These are phyloP conservation scores for Drosophila nigromelanica DNA, from an alignment of 1,140 invertebrate genomes.

Conservation along the genomic window DNA sequence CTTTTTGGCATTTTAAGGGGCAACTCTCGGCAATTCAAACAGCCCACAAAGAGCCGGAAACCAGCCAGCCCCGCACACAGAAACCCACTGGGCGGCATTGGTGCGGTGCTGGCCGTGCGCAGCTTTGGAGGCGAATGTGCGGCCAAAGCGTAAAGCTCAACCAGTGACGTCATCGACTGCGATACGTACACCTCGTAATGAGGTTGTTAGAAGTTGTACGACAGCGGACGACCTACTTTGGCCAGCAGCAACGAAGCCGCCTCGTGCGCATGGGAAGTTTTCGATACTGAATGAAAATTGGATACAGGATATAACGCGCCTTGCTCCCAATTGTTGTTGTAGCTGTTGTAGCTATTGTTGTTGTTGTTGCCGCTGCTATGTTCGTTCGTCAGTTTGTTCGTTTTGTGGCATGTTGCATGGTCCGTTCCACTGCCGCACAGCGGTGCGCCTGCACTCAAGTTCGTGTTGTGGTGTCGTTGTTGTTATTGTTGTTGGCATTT, in stretches of 20 bases:
- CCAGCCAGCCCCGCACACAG: not conserved
- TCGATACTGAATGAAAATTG: conserved; percentile 78
- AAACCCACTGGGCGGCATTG: not conserved
- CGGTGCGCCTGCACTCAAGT: conserved; percentile 50
- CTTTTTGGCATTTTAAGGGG: conserved; percentile 18
- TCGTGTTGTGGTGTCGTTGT: conserved; percentile 34
- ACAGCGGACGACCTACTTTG: conserved; percentile 71
- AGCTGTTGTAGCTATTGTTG: conserved; percentile 12
- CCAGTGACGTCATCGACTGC: conserved; percentile 75
- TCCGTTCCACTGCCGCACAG: conserved; percentile 36
- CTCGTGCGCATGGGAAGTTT: conserved; percentile 55
- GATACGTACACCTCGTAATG: conserved; percentile 61
- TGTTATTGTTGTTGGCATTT: not conserved
- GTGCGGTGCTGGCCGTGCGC: conserved; percentile 40
- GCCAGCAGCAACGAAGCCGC: conserved; percentile 11
- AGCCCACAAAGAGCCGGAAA: not conserved
- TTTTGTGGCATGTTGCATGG: conserved; percentile 42
- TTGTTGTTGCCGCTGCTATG: conserved; percentile 23
- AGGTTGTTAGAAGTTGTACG: conserved; percentile 74
- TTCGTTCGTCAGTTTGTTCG: conserved; percentile 52
- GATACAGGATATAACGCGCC: conserved; percentile 64
- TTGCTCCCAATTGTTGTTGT: not conserved
- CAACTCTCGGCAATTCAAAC: not conserved
- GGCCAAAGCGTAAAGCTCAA: conserved; percentile 58
- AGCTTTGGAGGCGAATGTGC: conserved; percentile 63